Base-by-base conservation (phyloP, 2,888 invertebrate species). In the Euclidia mi region DNA sequence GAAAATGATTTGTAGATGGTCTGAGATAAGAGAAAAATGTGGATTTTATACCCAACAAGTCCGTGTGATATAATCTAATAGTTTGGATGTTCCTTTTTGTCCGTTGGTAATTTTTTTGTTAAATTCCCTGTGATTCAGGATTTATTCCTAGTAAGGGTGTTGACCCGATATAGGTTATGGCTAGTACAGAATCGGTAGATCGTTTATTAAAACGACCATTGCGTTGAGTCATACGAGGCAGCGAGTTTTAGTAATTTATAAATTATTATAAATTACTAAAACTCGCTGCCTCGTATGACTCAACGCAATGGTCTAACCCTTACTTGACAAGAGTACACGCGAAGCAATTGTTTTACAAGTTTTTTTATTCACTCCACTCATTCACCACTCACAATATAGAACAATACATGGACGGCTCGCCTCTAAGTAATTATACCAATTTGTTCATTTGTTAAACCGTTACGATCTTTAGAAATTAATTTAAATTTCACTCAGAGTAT, bases 321-420 rank as follows among this genome's bases (percentile, higher is more conserved):
- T 34, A 35, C 75, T 81, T 88, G 87, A 88, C 81, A 79, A 83
- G 87, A 87, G 87, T 85, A 77, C 57, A 72, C 65, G 58, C 66
- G 57, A 57, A 45, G 69, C 79, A 76, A 84, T 87, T 87, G 85
- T 88, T 87, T 84, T 81, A 82, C 81, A 81, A 76, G 70, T 71
- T 87, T 86, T 82, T 84, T 69, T 73, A 76, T 76, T 71, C 65
- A 59, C 57, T 52, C 44, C 38, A 52, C 69, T 62, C 65, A 74
- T 78, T 78, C 71, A 71, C 29, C 18, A 51, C 62, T 65, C 63
- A 67, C 57, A 64, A 51, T 67, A 50, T 68, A 73, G 63, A 59
- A 34, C 14, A 73, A 69, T 74, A 67, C 60, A 65, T 63, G 59
- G 63, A 59, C 59, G 68, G 63, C 58, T 71, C 60, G 65, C 59